These are phyloP conservation scores for Andrena bucephala DNA, from an alignment of 2,888 invertebrate genomes.

Conservation along the genomic window DNA sequence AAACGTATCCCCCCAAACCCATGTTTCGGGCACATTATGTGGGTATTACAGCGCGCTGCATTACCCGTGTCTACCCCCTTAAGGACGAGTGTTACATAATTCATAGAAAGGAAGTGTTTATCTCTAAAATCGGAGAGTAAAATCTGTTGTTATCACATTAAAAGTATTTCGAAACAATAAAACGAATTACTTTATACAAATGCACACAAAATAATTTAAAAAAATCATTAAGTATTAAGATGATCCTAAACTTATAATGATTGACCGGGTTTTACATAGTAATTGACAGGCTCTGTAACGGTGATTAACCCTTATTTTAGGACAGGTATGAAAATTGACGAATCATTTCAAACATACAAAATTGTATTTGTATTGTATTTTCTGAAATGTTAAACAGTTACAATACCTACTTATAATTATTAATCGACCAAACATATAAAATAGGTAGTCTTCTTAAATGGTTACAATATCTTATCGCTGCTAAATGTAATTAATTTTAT, in stretches of 20 bases:
- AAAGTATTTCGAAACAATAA: no score
- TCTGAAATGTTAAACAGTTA: not conserved
- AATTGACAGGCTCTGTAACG: not conserved
- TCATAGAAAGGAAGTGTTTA: not conserved
- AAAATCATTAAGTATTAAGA: not conserved
- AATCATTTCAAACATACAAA: conserved; percentile 2
- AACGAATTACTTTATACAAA: not conserved
- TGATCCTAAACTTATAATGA: not conserved
- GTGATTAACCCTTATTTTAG: not conserved
- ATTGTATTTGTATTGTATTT: not conserved
- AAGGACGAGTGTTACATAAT: no score
- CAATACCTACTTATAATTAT: not conserved
- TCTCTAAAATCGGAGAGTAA: not conserved
- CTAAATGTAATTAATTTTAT: not conserved
- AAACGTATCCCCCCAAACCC: no score
- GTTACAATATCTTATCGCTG: not conserved
- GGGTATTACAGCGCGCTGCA: no score
- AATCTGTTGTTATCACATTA: no score
- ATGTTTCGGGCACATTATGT: no score
- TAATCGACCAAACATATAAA: not conserved
- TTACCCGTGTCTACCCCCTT: no score
- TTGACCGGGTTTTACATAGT: conserved; percentile 2
- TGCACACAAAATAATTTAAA: not conserved
- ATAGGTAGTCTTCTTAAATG: not conserved
- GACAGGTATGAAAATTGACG: not conserved